Base-by-base conservation (phyloP, 1,140 invertebrate genomes). In the Drosophila murphyi region DNA sequence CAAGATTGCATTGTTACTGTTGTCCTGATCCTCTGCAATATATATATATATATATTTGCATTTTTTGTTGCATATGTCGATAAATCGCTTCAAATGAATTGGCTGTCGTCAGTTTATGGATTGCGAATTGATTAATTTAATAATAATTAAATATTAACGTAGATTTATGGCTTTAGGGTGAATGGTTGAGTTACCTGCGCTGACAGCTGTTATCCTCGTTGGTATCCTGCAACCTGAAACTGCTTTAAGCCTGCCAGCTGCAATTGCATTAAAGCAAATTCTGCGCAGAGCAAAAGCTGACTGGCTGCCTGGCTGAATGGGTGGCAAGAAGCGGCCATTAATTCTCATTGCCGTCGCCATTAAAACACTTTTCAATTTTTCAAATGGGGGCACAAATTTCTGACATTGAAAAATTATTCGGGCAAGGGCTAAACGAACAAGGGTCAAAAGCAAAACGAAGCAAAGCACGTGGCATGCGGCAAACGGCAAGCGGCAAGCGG, bases 391-490 rank as follows among this genome's bases (percentile, higher is more conserved):
- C 80, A 72, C 60, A 76, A 86, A 74, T 76, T 80, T 88, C 70
- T 79, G 83, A 88, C 83, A 89, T 83, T 88, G 83, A 88, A 89
- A 88, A 89, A 88, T 89, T 88, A 78, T 88, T 79, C 60, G 69
- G 65, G 35, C 70, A 78, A 63, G 55, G 63, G 71, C 62, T 63
- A 63, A 72, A 61, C 57, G 62, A 50, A 76, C 57, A 45, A 20
- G 31, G 32, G 37, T 34, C 52, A 47, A 50, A 47, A 45, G 37
- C 29, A 37, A 8, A 51, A 8, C 12, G 60, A 62, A 59, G 20
- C 32, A 54, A 34, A 34, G 56, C 67, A 20, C 45, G 37, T 29
- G 60, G 72, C 56, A 32, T 47, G 57, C 56, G 57, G 64, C 56
- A 43, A 20, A 45, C 41, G 48, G 56, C 67, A 20, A 45, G 37